Base-by-base conservation (phyloP, 2,113 vertebrate species). In the Orycteropus afer region DNA sequence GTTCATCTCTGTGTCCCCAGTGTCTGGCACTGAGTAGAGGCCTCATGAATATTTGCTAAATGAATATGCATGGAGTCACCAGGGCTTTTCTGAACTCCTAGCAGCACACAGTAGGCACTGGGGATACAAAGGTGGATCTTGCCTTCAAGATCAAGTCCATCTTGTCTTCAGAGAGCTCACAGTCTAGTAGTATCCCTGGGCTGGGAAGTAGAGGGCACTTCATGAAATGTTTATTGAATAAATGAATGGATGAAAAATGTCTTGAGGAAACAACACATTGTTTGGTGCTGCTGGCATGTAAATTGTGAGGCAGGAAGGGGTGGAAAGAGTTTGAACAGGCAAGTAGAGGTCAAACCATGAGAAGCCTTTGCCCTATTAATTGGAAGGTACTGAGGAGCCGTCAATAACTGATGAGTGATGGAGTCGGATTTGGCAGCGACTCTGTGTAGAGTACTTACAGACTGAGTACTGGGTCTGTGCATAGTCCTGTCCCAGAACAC, bases 91-190 rank as follows among this genome's bases (percentile, higher is more conserved):
- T 13, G 27, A 67, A 63, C 49, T 81, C 34, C 0, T 3, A 1
- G 14, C 1, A 37, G 42, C 12, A 37, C 17, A 23, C 2, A 12
- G 22, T 15, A 47, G 59, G 40, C 27, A 0, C 10, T 0, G 13
- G 47, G 25, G 14, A 18, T 13, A 32, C 55, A 45, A 7, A 53
- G 42, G 10, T 4, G 11, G 18, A 0, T 7, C 5, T 25, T 29
- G 12, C 0, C 0, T 8, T n/a, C n/a, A n/a, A n/a, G n/a, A n/a
- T n/a, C n/a, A n/a, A 27, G 40, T 7, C 27, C 5, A 1, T 15
- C 53, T 42, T 22, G 15, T 7, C 23, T 63, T 78, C 59, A 25
- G 1, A 45, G 91, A 27, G 42, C 37, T 53, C 71, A 1, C 15
- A 6, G 37, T 22, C 47, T 18, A 17, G 71, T 7, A 47, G 20